Conservation (phyloP, 2,797 vertebrate genomes). For the Adelosebastes latens region DNA sequence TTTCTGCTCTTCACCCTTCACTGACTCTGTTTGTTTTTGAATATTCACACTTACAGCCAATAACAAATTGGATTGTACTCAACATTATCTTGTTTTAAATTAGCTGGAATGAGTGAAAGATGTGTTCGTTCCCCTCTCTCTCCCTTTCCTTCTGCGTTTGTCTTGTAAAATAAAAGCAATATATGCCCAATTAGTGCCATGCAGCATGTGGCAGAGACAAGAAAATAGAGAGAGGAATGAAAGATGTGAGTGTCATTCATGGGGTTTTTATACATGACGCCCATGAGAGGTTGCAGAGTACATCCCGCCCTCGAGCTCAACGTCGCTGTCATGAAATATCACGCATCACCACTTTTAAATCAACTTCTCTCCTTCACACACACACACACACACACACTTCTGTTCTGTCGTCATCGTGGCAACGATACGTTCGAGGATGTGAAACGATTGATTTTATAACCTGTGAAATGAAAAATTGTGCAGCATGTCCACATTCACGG, state of each 20-base stretch:
- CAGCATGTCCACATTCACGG: background rate
- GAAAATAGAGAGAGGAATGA: constrained; percentile 1
- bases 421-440: background rate
- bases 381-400: background rate
- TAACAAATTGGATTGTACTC: constrained; percentile 41
- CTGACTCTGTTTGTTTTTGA: background rate
- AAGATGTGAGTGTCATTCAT: constrained; percentile 5
- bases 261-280: background rate
- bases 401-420: background rate
- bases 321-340: constrained; percentile 38
- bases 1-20: background rate
- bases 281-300: background rate
- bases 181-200: constrained; percentile 39
- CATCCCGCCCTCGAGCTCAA: constrained; percentile 11
- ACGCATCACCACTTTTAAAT: constrained; percentile 43
- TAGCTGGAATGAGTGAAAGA: constrained; percentile 10
- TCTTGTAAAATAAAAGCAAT: constrained; percentile 14
- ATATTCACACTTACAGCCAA: constrained; percentile 14
- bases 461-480: constrained; percentile 4
- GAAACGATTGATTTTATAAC: background rate
- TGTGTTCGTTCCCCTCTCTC: background rate
- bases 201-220: constrained; percentile 13
- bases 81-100: constrained; percentile 34
- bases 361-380: background rate
- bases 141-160: background rate